A percentile compares a stretch with the other conserved stretches of the same genome.
phyloP scores from a whole-genome alignment of 2,113 vertebrate species.

The Anoplopoma fimbria region DNA sequence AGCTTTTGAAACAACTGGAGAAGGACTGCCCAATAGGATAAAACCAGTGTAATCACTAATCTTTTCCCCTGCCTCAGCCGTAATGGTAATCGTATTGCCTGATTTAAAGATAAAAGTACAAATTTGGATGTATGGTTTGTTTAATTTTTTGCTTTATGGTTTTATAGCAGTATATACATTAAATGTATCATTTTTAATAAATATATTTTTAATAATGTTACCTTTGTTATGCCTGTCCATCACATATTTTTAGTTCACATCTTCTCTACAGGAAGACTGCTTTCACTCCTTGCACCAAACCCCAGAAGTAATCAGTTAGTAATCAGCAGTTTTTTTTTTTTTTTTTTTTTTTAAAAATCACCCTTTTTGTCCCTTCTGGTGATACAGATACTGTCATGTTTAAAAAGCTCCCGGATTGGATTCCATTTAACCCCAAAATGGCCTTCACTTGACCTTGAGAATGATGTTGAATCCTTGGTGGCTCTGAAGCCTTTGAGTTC shows the following conservation, averaged over 20 bases:
- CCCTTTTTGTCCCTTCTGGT: not conserved
- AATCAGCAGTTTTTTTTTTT: not conserved
- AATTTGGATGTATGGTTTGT: not conserved
- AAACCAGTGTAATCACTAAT: not conserved
- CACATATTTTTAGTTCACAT: not conserved
- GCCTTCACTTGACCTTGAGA: not conserved
- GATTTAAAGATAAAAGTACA: not conserved
- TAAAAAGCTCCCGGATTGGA: not conserved
- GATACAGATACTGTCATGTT: not conserved
- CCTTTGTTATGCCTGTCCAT: not conserved
- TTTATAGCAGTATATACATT: not conserved
- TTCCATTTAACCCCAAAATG: not conserved
- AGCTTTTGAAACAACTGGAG: constrained; percentile 2
- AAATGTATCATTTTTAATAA: constrained; percentile 9
- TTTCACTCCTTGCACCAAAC: not conserved
- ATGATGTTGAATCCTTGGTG: not conserved
- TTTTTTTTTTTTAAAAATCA: not conserved
- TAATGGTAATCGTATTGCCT: too few species aligned
- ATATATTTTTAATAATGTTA: not conserved
- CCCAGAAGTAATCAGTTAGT: not conserved
- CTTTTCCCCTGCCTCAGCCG: not conserved
- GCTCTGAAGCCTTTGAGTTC: not conserved
- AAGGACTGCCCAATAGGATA: not conserved
- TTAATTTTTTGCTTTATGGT: not conserved
- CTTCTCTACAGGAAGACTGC: not conserved